phyloP scores from a whole-genome alignment of 2,797 vertebrate genomes.

The Megaceryle alcyon region DNA sequence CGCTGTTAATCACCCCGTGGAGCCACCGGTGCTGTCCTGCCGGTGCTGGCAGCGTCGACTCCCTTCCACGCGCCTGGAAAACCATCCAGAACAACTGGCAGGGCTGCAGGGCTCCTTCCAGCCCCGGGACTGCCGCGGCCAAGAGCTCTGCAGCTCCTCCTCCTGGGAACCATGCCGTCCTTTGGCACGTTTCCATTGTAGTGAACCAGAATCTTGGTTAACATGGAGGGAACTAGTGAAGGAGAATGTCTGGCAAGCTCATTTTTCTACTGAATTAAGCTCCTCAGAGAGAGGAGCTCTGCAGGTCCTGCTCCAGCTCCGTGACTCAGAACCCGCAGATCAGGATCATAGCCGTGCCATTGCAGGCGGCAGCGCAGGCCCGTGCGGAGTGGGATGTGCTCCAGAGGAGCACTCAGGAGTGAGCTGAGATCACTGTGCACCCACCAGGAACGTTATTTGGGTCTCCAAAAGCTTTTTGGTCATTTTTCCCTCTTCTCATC shows the following conservation, averaged over 20 bases:
- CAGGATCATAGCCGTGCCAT: background rate
- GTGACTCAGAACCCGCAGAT: rapidly evolving
- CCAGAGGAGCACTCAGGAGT: background rate
- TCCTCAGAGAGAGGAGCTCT: rapidly evolving
- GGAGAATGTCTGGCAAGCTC: background rate
- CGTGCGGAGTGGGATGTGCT: background rate
- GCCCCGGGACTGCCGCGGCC: rapidly evolving
- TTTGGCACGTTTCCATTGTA: background rate
- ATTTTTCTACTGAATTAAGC: background rate
- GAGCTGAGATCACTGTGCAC: background rate
- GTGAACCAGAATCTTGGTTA: background rate
- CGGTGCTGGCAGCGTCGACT: rapidly evolving
- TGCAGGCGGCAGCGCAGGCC: rapidly evolving
- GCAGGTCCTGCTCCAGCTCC: background rate
- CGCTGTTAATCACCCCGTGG: background rate
- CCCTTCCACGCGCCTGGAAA: background rate
- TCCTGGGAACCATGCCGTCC: rapidly evolving
- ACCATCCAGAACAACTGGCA: background rate
- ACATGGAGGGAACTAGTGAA: background rate
- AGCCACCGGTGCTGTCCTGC: background rate
- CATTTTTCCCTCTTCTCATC: background rate
- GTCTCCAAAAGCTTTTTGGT: background rate
- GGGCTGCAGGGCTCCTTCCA: background rate
- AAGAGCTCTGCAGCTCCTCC: background rate
- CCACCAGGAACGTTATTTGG: background rate